Evolutionary conservation across 2,797 vertebrate species (phyloP).

Genomic region (Protonibea diacanthus): DNA sequence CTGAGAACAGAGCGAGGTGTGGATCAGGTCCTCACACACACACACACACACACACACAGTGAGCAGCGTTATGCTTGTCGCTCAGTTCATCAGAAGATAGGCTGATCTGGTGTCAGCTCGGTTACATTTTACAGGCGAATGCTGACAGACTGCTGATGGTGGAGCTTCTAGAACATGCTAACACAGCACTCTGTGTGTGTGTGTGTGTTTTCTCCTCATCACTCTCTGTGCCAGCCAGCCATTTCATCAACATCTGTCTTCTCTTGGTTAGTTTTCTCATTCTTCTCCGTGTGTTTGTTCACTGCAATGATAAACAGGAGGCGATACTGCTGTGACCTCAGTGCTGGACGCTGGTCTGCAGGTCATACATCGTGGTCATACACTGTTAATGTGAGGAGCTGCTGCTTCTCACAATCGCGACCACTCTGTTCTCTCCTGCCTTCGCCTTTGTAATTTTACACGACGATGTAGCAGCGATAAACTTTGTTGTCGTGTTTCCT

Average conservation of each 20-base stretch:
- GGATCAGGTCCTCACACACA: too few species aligned
- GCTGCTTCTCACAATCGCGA: too few species aligned
- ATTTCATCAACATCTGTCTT: constrained; percentile 30
- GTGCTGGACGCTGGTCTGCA: not conserved
- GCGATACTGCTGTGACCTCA: constrained; percentile 47
- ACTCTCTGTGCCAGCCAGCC: not conserved
- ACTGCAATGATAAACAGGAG: not conserved
- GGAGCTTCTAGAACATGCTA: constrained; percentile 53
- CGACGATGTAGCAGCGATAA: too few species aligned
- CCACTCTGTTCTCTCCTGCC: too few species aligned
- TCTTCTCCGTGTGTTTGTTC: not conserved
- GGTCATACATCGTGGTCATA: too few species aligned
- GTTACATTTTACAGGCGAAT: constrained; percentile 46
- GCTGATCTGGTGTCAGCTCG: constrained; percentile 55
- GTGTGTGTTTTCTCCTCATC: constrained; percentile 14
- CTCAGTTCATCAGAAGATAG: constrained; percentile 37
- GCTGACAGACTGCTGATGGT: constrained; percentile 64
- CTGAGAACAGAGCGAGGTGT: too few species aligned
- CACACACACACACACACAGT: constrained; percentile 13
- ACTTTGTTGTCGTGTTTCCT: too few species aligned
- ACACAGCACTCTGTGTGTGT: constrained; percentile 33
- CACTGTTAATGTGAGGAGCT: too few species aligned
- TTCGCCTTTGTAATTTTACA: too few species aligned
- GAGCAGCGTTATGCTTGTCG: constrained; percentile 1
- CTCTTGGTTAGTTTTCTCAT: not conserved